Percentiles rank a stretch among this genome's conserved stretches.
These are phyloP conservation scores for Marasmarcha lunaedactyla DNA, from an alignment of 2,888 invertebrate genomes.

Conservation along the genomic window DNA sequence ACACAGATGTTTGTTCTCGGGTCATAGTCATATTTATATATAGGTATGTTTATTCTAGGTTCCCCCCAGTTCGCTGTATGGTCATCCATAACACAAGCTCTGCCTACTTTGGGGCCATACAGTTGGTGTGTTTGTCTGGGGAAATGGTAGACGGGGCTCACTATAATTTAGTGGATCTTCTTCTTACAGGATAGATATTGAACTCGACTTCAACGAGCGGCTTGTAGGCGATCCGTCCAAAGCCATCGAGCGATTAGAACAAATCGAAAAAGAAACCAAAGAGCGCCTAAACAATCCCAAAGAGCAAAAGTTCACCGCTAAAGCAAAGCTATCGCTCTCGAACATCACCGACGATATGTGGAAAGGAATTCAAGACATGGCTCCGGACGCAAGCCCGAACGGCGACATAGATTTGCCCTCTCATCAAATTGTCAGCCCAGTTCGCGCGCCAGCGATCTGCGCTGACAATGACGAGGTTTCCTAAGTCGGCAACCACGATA, in stretches of 20 bases:
- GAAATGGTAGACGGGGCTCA: too few relatives aligned
- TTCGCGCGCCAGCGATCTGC: not conserved
- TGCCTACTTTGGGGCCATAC: too few relatives aligned
- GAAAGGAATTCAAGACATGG: slow-evolving; percentile 14
- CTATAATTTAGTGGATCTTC: too few relatives aligned
- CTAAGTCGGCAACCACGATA: too few relatives aligned
- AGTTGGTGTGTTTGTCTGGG: too few relatives aligned
- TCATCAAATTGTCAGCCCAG: not conserved
- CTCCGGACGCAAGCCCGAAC: slow-evolving; percentile 6
- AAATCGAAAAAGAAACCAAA: slow-evolving; percentile 49
- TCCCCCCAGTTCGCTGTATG: too few relatives aligned
- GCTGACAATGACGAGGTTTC: not conserved
- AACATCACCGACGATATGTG: slow-evolving; percentile 25
- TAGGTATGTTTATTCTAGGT: too few relatives aligned
- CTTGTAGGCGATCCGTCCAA: slow-evolving; percentile 35
- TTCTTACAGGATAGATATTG: slow-evolving; percentile 44
- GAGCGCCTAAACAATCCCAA: slow-evolving; percentile 32
- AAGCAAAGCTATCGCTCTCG: slow-evolving; percentile 9
- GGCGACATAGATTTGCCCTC: slow-evolving; percentile 9
- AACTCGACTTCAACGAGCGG: slow-evolving; percentile 41
- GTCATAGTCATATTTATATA: too few relatives aligned
- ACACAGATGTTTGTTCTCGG: too few relatives aligned
- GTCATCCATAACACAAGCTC: too few relatives aligned
- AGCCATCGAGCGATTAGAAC: slow-evolving; percentile 49
- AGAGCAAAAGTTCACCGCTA: slow-evolving; percentile 6